Percentiles rank a stretch among this genome's conserved stretches.
These are phyloP conservation scores for Mergus octosetaceus DNA, from an alignment of 2,797 vertebrate genomes.

Conservation along the genomic window DNA sequence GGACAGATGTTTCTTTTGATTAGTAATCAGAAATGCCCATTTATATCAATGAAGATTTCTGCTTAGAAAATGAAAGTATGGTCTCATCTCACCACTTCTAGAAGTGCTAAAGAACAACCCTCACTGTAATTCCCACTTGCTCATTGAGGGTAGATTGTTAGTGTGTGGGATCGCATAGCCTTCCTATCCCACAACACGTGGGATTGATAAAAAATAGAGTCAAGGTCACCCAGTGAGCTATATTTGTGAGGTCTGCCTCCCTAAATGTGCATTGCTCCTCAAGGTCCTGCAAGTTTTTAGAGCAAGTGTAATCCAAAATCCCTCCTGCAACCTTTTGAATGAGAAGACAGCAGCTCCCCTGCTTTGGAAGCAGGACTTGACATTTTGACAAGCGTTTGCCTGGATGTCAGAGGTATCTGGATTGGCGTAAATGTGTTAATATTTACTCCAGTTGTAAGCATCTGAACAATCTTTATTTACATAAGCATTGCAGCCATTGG, in stretches of 20 bases:
- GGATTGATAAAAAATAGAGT: not conserved
- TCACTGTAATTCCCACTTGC: not conserved
- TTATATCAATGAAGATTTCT: not conserved
- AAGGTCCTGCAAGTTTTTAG: not conserved
- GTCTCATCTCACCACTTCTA: not conserved
- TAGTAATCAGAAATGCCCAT: not conserved
- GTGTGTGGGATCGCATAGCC: not conserved
- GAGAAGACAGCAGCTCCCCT: not conserved
- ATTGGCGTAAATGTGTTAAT: not conserved
- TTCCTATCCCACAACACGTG: not conserved
- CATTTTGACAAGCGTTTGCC: not conserved
- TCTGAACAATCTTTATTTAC: not conserved
- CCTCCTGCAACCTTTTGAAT: not conserved
- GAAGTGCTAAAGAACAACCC: not conserved
- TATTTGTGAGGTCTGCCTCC: not conserved
- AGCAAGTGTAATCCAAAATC: not conserved
- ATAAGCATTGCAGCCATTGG: not conserved
- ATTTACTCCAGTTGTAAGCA: not conserved
- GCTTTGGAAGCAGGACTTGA: not conserved
- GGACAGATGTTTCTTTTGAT: not conserved
- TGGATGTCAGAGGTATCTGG: not conserved
- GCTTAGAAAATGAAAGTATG: not conserved
- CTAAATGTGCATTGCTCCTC: not conserved
- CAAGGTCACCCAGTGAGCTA: not conserved
- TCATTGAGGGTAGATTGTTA: not conserved